Conservation (phyloP, 2,113 vertebrate species). For the Lepus europaeus region DNA sequence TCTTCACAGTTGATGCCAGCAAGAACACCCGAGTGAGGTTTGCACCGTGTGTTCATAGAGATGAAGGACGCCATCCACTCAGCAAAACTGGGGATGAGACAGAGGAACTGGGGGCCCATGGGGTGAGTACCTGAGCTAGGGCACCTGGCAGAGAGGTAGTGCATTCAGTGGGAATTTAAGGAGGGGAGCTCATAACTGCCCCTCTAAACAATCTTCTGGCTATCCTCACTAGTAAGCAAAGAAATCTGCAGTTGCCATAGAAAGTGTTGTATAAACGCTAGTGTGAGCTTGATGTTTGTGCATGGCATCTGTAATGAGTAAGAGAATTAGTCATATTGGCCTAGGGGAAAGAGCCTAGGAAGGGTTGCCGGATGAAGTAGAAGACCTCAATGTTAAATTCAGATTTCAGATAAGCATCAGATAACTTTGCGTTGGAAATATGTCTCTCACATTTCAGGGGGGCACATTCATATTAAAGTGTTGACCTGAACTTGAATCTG, state of each 20-base stretch:
- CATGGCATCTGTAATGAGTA: background rate
- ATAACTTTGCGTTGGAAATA: background rate
- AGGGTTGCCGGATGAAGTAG: background rate
- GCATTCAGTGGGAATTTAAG: background rate
- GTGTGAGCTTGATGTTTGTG: background rate
- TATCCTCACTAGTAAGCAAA: background rate
- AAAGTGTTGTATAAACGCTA: background rate
- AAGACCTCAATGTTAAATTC: background rate
- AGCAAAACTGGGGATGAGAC: background rate
- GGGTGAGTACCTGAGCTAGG: background rate
- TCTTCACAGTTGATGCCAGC: background rate
- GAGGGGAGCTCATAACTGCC: accelerated
- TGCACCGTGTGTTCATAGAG: background rate
- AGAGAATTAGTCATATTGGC: background rate
- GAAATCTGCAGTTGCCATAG: background rate
- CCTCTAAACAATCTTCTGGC: background rate
- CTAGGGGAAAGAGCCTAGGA: background rate
- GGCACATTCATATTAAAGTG: background rate
- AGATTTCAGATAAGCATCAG: background rate
- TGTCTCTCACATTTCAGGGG: no score
- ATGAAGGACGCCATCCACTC: accelerated
- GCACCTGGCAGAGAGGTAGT: no score
- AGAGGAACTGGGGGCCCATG: no score
- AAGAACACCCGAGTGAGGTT: background rate
- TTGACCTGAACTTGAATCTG: background rate